Evolutionary conservation across 2,113 vertebrate genomes (phyloP).

Genomic region (Notothenia coriiceps): DNA sequence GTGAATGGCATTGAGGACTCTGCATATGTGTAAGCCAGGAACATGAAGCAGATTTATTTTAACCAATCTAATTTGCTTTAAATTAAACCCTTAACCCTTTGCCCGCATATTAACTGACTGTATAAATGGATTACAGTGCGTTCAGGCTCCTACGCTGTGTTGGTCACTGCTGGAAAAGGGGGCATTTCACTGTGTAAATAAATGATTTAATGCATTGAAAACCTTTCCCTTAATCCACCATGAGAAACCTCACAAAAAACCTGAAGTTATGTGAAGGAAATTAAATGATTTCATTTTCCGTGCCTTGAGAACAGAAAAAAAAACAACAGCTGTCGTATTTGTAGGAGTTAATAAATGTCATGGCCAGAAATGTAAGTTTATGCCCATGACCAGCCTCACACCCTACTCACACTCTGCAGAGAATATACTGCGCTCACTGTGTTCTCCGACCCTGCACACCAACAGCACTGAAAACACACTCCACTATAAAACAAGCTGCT

Average conservation of each 20-base stretch:
- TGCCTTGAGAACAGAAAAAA: slow-evolving; percentile 56
- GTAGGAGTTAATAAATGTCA: slow-evolving; percentile 80
- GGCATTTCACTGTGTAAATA: slow-evolving; percentile 79
- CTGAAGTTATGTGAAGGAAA: slow-evolving; percentile 71
- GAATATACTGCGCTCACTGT: slow-evolving; percentile 67
- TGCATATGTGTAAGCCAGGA: slow-evolving; percentile 32
- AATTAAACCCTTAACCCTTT: slow-evolving; percentile 74
- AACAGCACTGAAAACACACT: slow-evolving; percentile 21
- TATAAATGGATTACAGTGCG: slow-evolving; percentile 78
- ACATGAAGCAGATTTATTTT: slow-evolving; percentile 62
- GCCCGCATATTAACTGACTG: slow-evolving; percentile 67
- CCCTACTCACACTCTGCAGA: slow-evolving; percentile 58
- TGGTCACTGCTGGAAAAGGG: slow-evolving; percentile 70
- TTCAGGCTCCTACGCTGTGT: slow-evolving; percentile 55
- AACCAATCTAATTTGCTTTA: slow-evolving; percentile 71
- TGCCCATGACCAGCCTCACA: slow-evolving; percentile 62
- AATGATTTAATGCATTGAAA: slow-evolving; percentile 79
- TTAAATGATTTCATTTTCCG: slow-evolving; percentile 83
- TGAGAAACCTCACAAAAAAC: slow-evolving; percentile 62
- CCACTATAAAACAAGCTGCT: slow-evolving; percentile 32
- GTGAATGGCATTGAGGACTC: slow-evolving; percentile 23
- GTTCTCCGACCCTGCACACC: slow-evolving; percentile 23
- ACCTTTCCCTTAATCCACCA: slow-evolving; percentile 74
- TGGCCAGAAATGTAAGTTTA: slow-evolving; percentile 73
- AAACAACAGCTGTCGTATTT: slow-evolving; percentile 69